Conservation (phyloP, 2,113 vertebrate genomes). For the Erpornis zantholeuca region DNA sequence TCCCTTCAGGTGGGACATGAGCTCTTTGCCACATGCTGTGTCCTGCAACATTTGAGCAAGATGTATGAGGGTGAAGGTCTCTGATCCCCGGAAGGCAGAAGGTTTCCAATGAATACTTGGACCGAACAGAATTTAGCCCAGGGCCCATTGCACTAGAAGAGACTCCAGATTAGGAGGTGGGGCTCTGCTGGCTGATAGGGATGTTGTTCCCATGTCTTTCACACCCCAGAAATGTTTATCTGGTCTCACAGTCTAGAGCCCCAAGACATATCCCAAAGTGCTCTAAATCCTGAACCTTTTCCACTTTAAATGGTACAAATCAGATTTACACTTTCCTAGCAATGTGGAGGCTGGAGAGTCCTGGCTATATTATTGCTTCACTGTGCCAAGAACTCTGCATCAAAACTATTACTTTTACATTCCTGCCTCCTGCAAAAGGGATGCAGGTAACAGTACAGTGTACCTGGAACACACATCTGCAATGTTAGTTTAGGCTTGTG, state of each 20-base stretch:
- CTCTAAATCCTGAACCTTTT: not conserved
- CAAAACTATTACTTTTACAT: not conserved
- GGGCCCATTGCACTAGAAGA: not conserved
- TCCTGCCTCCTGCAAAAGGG: not conserved
- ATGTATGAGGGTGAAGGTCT: not conserved
- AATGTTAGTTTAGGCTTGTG: not conserved
- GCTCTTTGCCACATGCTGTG: not conserved
- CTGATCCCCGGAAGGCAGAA: not conserved
- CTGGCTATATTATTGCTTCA: not conserved
- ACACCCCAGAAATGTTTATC: not conserved
- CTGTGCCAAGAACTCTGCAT: not conserved
- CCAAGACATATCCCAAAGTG: not conserved
- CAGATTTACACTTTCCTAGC: not conserved
- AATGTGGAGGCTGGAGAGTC: not conserved
- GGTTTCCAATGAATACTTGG: not conserved
- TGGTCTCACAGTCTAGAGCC: not conserved
- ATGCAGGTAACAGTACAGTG: accelerated
- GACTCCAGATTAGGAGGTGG: not conserved
- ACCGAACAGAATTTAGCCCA: not conserved
- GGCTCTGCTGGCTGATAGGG: not conserved
- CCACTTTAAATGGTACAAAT: not conserved
- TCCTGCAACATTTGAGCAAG: not conserved
- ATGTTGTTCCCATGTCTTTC: not conserved
- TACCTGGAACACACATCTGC: not conserved
- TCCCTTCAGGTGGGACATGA: not conserved